Base-by-base conservation (phyloP, 1,140 invertebrate genomes). In the Microvelia longipes region DNA sequence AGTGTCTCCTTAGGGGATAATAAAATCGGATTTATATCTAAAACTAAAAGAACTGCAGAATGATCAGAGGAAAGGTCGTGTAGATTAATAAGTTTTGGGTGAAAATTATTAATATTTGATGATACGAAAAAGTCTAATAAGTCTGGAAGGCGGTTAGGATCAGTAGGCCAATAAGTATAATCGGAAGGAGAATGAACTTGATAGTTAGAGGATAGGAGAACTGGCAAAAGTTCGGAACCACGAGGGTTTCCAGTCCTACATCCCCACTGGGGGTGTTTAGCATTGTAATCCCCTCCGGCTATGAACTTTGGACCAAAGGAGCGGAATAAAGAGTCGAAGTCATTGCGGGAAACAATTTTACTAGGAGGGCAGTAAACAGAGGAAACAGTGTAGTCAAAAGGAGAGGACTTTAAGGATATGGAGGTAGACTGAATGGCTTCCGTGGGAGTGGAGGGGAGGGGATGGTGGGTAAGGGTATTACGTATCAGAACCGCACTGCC, bases 361-460 rank as follows among this genome's bases (percentile, higher is more conserved):
- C 75, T 77, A 27, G 77, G 76, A 29, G 78, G 77, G 68, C 75
- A 75, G 29, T 80, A 80, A 2, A n/a, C n/a, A n/a, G n/a, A n/a
- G n/a, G n/a, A n/a, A n/a, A n/a, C n/a, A n/a, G n/a, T n/a, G n/a
- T n/a, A n/a, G n/a, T n/a, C n/a, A n/a, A n/a, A n/a, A n/a, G n/a
- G n/a, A n/a, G n/a, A n/a, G n/a, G n/a, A n/a, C 79, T 69, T 63
- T 77, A 74, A 13, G 75, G 75, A 60, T 77, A 66, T 68, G 75
- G 75, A n/a, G n/a, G n/a, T n/a, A 14, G 76, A 75, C 71, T 77
- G 75, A 2, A 77, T n/a, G 28, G 72, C 35, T 28, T 73, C 66
- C 26, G 35, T 70, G 65, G 29, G 5, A 60, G 28, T 73, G 68
- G 69, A 68, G 15, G 68, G 61, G 1, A 63, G 62, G 66, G 71